These are phyloP conservation scores for Drosophila nigrodunni DNA, from an alignment of 1,140 invertebrate species.

Conservation along the genomic window DNA sequence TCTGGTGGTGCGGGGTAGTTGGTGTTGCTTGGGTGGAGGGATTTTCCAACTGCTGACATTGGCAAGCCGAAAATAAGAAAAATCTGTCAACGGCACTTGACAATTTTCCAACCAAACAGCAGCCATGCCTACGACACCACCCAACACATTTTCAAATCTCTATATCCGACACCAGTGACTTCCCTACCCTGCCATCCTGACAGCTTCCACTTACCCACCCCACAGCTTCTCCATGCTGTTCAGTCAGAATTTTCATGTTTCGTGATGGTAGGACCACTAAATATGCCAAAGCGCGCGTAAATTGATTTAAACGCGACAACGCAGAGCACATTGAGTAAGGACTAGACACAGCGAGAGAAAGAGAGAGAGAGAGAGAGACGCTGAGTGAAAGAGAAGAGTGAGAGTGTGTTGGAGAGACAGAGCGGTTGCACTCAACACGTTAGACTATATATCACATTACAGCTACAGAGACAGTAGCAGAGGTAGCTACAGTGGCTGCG, in stretches of 20 bases:
- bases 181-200: background rate
- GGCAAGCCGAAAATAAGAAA: conserved; percentile 71
- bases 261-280: conserved; percentile 54
- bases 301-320: conserved; percentile 78
- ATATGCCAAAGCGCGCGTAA: conserved; percentile 79
- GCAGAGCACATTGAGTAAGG: conserved; percentile 16
- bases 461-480: background rate
- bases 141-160: background rate
- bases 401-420: too few relatives aligned
- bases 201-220: background rate
- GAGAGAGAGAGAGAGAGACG: background rate
- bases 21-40: background rate
- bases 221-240: too few relatives aligned
- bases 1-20: background rate
- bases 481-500: background rate
- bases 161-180: too few relatives aligned
- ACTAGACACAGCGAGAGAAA: background rate
- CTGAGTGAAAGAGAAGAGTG: too few relatives aligned
- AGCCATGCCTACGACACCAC: background rate
- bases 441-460: conserved; percentile 1
- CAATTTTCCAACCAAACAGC: conserved; percentile 44
- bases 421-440: conserved; percentile 9
- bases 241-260: conserved; percentile 8
- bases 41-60: conserved; percentile 22
- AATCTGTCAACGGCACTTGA: conserved; percentile 78